A percentile compares a stretch with the other conserved stretches of the same genome.
phyloP scores from a whole-genome alignment of 2,888 invertebrate genomes.

The Helobdella robusta region DNA sequence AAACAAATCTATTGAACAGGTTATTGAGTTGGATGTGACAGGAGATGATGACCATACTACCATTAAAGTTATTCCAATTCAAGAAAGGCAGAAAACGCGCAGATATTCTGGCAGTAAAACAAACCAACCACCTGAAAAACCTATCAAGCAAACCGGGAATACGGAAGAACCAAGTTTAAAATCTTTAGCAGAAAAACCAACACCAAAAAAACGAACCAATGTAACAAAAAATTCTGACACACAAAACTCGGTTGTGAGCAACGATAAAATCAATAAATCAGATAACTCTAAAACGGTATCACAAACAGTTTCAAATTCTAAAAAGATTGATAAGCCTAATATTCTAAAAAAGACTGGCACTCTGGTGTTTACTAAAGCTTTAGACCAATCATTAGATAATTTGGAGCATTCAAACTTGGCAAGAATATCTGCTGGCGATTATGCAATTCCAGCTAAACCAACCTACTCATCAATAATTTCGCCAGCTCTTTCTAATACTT shows the following conservation, averaged over 20 bases:
- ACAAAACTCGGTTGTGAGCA: not conserved
- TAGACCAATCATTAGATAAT: constrained; percentile 1
- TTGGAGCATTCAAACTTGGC: constrained; percentile 21
- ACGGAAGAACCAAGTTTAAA: not conserved
- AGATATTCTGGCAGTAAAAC: not conserved
- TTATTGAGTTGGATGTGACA: constrained; percentile 28
- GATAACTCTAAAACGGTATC: not conserved
- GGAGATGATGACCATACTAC: constrained; percentile 20
- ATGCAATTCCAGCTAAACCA: constrained; percentile 19
- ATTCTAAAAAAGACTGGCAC: not conserved
- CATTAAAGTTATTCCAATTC: constrained; percentile 23
- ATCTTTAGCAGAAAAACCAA: constrained; percentile 3
- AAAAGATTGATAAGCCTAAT: not conserved
- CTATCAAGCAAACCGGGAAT: not conserved
- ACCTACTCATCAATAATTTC: constrained; percentile 24
- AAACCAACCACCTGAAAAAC: not conserved
- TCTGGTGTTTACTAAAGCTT: constrained; percentile 19
- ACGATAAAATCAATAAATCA: not conserved
- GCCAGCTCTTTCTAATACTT: not conserved
- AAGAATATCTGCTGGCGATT: constrained; percentile 20
- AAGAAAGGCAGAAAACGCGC: not conserved
- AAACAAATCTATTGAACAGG: constrained; percentile 24
- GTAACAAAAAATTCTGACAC: not conserved
- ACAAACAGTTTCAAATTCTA: no score
- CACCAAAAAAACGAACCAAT: not conserved